Evolutionary conservation across 2,888 invertebrate species (phyloP).

Genomic region (Physocephala rufipes): DNA sequence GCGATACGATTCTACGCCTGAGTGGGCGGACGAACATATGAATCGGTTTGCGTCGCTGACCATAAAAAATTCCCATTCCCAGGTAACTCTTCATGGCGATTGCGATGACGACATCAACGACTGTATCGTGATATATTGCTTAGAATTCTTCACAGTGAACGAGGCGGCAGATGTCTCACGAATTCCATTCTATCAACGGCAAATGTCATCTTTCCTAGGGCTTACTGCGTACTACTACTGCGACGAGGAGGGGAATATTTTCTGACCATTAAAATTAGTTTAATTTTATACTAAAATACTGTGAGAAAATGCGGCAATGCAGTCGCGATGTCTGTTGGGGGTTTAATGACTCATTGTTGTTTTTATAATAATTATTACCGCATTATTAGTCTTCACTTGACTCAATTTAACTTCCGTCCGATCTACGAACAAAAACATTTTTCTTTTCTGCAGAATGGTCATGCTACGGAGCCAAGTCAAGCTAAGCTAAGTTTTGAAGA

Average conservation of each 20-base stretch:
- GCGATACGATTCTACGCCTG: background rate
- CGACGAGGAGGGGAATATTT: no score
- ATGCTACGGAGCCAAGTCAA: no score
- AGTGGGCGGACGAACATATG: conserved; percentile 3
- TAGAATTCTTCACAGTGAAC: no score
- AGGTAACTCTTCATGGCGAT: no score
- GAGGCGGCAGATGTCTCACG: background rate
- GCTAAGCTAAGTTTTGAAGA: no score
- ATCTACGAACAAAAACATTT: background rate
- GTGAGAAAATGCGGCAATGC: no score
- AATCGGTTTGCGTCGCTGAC: conserved; percentile 10
- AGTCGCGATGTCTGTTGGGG: no score
- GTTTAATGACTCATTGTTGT: no score
- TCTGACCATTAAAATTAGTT: no score
- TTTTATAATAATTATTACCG: background rate
- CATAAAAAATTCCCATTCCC: conserved; percentile 16
- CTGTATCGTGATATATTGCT: no score
- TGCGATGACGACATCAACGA: no score
- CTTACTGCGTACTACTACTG: background rate
- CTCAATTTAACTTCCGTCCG: background rate
- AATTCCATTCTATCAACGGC: background rate
- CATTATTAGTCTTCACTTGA: background rate
- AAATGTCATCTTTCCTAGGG: background rate
- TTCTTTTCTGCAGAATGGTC: background rate
- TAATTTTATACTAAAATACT: no score